Conservation (phyloP, 2,888 invertebrate species). For the Perizoma affinitatum region DNA sequence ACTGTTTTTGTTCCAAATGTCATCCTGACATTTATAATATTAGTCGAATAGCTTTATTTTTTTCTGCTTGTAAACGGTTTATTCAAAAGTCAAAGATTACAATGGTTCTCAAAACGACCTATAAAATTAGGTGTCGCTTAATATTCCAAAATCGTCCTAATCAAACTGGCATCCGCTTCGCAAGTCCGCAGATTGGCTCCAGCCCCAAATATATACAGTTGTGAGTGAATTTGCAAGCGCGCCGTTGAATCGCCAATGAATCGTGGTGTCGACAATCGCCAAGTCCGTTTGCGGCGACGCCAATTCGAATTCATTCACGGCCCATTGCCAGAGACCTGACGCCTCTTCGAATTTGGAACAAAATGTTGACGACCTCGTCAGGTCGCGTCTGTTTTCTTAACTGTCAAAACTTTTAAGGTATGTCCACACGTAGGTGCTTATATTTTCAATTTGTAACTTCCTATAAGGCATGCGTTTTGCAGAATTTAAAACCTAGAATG, state of each 20-base stretch:
- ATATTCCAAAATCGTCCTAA: conserved; percentile 26
- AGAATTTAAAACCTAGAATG: background rate
- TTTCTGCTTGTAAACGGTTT: too few relatives aligned
- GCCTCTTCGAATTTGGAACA: conserved; percentile 62
- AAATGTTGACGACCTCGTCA: conserved; percentile 37
- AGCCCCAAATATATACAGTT: conserved; percentile 53
- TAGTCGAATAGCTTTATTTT: too few relatives aligned
- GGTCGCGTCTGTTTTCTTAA: conserved; percentile 15
- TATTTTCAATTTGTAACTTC: conserved; percentile 3
- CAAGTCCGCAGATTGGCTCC: conserved; percentile 50
- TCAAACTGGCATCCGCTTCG: conserved; percentile 30
- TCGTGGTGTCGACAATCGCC: conserved; percentile 77
- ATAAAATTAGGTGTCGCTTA: background rate
- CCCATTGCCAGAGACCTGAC: conserved; percentile 44
- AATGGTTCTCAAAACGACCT: too few relatives aligned
- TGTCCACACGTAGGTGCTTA: too few relatives aligned
- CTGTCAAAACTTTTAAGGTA: too few relatives aligned
- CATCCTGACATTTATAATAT: too few relatives aligned
- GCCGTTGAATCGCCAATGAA: conserved; percentile 57
- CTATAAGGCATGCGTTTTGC: conserved; percentile 14
- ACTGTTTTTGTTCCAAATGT: too few relatives aligned
- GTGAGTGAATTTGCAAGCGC: conserved; percentile 64
- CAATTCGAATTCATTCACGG: conserved; percentile 69
- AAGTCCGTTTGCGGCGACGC: conserved; percentile 74
- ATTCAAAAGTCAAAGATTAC: too few relatives aligned